These are phyloP conservation scores for Amphipoea lucens DNA, from an alignment of 2,888 invertebrate genomes.

Conservation along the genomic window DNA sequence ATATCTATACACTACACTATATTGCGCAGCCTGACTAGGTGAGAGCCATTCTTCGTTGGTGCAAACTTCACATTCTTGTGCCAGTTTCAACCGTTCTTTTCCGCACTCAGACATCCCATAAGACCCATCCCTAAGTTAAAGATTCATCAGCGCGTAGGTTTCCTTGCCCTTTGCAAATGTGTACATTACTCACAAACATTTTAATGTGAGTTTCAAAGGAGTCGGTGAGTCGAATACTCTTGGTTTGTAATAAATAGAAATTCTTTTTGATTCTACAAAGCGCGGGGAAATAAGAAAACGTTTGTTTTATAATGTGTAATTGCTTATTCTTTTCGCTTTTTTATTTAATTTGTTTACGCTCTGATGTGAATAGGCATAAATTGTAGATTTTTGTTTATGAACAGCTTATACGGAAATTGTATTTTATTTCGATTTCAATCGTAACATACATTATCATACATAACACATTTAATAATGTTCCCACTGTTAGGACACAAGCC, in stretches of 20 bases:
- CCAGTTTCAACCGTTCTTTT: background rate
- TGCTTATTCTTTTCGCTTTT: conserved; percentile 24
- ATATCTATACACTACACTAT: too few species aligned
- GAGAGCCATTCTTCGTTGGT: too few species aligned
- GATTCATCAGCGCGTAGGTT: conserved; percentile 4
- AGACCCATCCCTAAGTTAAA: background rate
- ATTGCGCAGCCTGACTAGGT: too few species aligned
- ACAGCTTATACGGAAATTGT: background rate
- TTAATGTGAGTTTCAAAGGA: conserved; percentile 41
- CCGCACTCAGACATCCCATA: background rate
- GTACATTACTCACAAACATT: conserved; percentile 29
- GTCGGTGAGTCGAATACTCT: conserved; percentile 19
- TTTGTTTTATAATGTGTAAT: conserved; percentile 5
- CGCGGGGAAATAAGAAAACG: background rate
- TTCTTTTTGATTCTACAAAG: conserved; percentile 20
- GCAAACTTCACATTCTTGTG: too few species aligned
- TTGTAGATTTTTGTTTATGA: background rate
- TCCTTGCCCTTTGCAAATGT: conserved; percentile 29
- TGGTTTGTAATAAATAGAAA: conserved; percentile 15
- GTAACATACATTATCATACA: too few species aligned
- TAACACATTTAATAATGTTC: too few species aligned
- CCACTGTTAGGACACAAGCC: too few species aligned
- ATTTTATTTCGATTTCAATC: background rate
- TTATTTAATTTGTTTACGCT: conserved; percentile 17
- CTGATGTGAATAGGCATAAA: too few species aligned